Percentiles rank a stretch among this genome's conserved stretches.
Conservation (phyloP, 2,113 vertebrate species). For the Stigmatopora argus region DNA sequence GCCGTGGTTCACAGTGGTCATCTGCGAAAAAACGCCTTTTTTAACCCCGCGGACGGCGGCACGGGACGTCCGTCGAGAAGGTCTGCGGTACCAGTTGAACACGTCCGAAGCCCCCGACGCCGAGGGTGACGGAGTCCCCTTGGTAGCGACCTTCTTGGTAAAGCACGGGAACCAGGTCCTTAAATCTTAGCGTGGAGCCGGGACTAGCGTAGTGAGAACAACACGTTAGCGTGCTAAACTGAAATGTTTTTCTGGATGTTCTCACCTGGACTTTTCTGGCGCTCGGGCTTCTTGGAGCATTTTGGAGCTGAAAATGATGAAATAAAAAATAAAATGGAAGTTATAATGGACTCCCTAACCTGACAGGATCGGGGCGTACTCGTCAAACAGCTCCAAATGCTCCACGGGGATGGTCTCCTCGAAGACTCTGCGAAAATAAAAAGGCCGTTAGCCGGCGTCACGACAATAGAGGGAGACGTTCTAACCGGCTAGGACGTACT, state of each 20-base stretch:
- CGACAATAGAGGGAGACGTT: too few species aligned
- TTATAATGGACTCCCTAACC: too few species aligned
- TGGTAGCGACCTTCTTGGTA: conserved; percentile 74
- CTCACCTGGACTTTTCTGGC: conserved; percentile 57
- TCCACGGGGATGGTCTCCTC: conserved; percentile 76
- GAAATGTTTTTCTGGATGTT: too few species aligned
- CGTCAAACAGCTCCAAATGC: conserved; percentile 72
- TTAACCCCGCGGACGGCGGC: too few species aligned
- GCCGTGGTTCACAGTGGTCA: conserved; percentile 63
- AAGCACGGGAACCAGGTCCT: conserved; percentile 69
- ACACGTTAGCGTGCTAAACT: neutral
- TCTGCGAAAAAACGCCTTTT: conserved; percentile 35
- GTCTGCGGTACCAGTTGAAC: conserved; percentile 68
- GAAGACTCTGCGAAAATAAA: conserved; percentile 62
- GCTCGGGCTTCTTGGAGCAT: conserved; percentile 55
- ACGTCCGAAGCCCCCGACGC: conserved; percentile 75
- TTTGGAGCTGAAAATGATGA: conserved; percentile 52
- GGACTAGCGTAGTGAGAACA: conserved; percentile 32
- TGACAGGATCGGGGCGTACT: conserved; percentile 50
- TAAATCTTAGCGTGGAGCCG: conserved; percentile 50
- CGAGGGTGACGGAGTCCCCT: conserved; percentile 71
- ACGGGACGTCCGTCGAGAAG: too few species aligned
- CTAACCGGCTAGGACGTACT: conserved; percentile 59
- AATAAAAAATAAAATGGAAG: too few species aligned
- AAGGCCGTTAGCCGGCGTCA: too few species aligned